Conservation (phyloP, 2,888 invertebrate genomes). For the Pollenia griseotomentosa region DNA sequence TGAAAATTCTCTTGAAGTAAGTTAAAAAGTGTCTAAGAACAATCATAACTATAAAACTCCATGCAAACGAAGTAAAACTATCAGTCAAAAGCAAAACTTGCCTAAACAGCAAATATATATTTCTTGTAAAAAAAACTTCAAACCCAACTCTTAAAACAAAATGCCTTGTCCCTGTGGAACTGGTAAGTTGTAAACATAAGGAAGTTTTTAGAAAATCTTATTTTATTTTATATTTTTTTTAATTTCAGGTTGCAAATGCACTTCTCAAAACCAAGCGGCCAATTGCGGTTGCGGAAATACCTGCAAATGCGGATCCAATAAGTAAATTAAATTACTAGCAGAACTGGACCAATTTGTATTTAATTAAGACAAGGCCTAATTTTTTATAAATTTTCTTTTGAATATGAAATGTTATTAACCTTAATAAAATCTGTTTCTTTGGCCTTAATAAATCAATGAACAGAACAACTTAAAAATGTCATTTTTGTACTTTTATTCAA, state of each 20-base stretch:
- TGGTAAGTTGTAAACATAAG: slow-evolving; percentile 77
- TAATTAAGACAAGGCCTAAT: not conserved
- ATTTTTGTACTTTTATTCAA: too few relatives aligned
- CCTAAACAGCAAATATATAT: slow-evolving; percentile 42
- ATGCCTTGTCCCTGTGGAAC: slow-evolving; percentile 82
- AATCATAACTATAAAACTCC: slow-evolving; percentile 71
- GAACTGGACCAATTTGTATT: not conserved
- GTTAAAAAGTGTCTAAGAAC: slow-evolving; percentile 41
- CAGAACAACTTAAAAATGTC: too few relatives aligned
- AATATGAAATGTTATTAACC: too few relatives aligned
- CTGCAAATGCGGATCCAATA: slow-evolving; percentile 76
- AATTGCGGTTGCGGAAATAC: slow-evolving; percentile 78
- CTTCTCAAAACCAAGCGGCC: slow-evolving; percentile 76
- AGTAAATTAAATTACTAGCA: slow-evolving; percentile 1
- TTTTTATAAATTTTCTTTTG: too few relatives aligned
- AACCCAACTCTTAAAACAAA: slow-evolving; percentile 66
- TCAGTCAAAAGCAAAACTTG: slow-evolving; percentile 64
- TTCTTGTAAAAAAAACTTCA: slow-evolving; percentile 47
- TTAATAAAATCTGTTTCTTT: too few relatives aligned
- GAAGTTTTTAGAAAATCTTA: too few relatives aligned
- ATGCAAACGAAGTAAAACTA: slow-evolving; percentile 45
- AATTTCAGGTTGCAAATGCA: slow-evolving; percentile 79
- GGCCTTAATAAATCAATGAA: too few relatives aligned
- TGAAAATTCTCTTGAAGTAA: not conserved
- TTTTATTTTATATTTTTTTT: not conserved